Percentiles rank a stretch among this genome's conserved stretches.
Conservation (phyloP, 2,797 vertebrate genomes). For the Mormyrops boulengeri region DNA sequence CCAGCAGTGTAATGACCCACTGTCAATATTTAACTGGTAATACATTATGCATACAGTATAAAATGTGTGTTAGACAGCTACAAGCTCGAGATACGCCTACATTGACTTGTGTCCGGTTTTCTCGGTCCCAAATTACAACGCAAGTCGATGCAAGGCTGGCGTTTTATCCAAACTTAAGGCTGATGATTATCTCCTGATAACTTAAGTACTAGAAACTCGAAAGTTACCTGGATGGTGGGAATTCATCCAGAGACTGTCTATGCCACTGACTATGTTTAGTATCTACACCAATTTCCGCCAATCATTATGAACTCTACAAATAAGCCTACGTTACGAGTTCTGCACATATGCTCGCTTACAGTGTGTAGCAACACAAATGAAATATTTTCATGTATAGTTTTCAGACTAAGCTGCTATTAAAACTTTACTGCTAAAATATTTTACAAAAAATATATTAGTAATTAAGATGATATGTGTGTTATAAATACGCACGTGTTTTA, state of each 20-base stretch:
- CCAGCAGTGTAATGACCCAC: neutral
- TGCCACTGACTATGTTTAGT: neutral
- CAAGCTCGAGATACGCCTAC: neutral
- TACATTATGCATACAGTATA: neutral
- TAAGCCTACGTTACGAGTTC: neutral
- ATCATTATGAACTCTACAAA: neutral
- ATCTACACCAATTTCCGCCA: neutral
- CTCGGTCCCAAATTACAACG: neutral
- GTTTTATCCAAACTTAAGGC: neutral
- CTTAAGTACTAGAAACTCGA: neutral
- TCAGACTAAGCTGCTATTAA: neutral
- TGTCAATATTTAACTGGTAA: neutral
- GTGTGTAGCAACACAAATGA: neutral
- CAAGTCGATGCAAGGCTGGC: neutral
- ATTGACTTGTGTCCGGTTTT: neutral
- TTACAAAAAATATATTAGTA: neutral
- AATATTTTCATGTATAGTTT: neutral
- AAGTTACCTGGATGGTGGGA: neutral
- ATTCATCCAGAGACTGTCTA: neutral
- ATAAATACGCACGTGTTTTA: neutral
- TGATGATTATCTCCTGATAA: neutral
- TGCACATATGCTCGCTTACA: neutral
- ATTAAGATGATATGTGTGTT: neutral
- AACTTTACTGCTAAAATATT: neutral
- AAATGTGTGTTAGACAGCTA: neutral